Evolutionary conservation across 2,113 vertebrate species (phyloP), one percentile per base, ranked within the genome.

Genomic region (Cebidichthys violaceus): DNA sequence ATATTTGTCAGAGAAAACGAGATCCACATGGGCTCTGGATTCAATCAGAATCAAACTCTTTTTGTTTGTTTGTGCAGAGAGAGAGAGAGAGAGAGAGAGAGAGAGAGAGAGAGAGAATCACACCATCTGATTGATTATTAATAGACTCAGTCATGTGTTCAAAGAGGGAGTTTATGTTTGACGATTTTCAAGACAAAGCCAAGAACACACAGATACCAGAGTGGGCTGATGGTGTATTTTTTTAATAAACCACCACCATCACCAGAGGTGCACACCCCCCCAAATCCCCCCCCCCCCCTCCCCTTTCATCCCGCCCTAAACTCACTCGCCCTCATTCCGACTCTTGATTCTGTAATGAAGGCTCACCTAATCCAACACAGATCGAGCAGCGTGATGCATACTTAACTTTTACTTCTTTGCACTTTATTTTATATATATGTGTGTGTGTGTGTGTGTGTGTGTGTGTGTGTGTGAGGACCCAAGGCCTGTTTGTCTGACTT

Each of bases 1-100:
- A 88, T 88, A 89, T 90, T 92, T 89, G 75, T 92, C 80, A 17
- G 45, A 67, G 73, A 47, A 90, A 50, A 94, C 81, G 22, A 87
- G 50, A 85, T 82, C 86, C 90, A 89, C 79, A 61, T 91, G 91
- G 55, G 69, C 62, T 52, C 90, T 95, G 90, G 88, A 89, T 70
- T 24, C 54, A 83, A 75, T 93, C 73, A 82, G 65, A 81, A 70
- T 85, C 59, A 54, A 43, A 65, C 82, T 72, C 37, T 81, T 66
- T n/a, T n/a, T n/a, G 72, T 90, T 92, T 89, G 75, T 88, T 85
- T 85, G 83, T 60, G 57, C 81, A 64, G 41, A 9, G 35, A 61
- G 55, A 80, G 54, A 75, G 24, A n/a, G n/a, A n/a, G n/a, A n/a
- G n/a, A n/a, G n/a, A n/a, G n/a, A n/a, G n/a, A n/a, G n/a, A n/a